These are phyloP conservation scores for Orthosia cruda DNA, from an alignment of 2,888 invertebrate genomes.

Conservation along the genomic window DNA sequence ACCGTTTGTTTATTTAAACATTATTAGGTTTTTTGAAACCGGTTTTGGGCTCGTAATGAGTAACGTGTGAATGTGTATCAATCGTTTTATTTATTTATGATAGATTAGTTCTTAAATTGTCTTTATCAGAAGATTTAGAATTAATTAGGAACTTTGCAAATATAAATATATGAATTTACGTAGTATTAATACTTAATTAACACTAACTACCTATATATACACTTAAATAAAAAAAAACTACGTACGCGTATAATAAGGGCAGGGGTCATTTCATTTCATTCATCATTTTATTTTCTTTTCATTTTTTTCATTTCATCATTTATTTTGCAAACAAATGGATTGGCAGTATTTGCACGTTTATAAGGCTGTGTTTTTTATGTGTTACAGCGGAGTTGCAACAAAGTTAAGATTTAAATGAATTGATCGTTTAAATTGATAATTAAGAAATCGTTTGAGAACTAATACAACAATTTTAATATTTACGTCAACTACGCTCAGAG, in stretches of 20 bases:
- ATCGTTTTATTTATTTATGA: not conserved
- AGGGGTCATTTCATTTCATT: too few relatives aligned
- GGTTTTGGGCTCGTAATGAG: constrained; percentile 11
- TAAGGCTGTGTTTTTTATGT: not conserved
- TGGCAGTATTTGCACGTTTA: too few relatives aligned
- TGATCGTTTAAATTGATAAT: not conserved
- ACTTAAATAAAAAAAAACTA: too few relatives aligned
- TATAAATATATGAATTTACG: too few relatives aligned
- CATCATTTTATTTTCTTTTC: too few relatives aligned
- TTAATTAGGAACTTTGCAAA: not conserved
- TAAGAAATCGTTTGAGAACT: constrained; percentile 4
- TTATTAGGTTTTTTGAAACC: constrained; percentile 15
- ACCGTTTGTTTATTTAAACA: constrained; percentile 16
- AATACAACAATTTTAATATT: constrained; percentile 3
- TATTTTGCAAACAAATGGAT: not conserved
- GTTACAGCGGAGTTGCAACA: not conserved
- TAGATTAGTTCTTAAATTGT: not conserved
- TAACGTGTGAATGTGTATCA: not conserved
- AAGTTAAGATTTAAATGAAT: constrained; percentile 2
- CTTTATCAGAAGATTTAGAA: not conserved
- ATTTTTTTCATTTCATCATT: too few relatives aligned
- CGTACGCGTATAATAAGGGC: too few relatives aligned
- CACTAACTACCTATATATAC: too few relatives aligned
- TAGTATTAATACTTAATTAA: too few relatives aligned
- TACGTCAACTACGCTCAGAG: not conserved